Evolutionary conservation across 2,797 vertebrate species (phyloP), one percentile per base, ranked within the genome.

Genomic region (Sebastes trivittatus): DNA sequence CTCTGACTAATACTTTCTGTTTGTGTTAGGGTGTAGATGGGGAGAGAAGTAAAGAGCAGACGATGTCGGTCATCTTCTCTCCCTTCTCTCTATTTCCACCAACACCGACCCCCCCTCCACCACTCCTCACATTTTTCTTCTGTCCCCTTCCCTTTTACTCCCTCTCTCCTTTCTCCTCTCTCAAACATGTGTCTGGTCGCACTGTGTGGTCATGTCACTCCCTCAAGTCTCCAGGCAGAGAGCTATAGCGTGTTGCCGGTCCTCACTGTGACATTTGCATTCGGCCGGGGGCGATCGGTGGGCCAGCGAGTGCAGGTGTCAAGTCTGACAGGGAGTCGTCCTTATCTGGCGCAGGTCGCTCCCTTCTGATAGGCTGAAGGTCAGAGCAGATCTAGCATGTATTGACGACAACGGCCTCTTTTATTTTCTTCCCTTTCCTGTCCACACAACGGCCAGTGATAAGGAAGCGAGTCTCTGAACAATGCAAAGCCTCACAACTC

Each of bases 301-400:
- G 93, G 94, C 93, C 95, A 95, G 93, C 94, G 93, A 96, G 95
- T 92, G 95, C 96, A 96, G 96, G 96, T 97, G 97, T 96, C 96
- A 83, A 25, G 60, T 77, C 71, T 86, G 85, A 87, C 84, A 85
- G 86, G 80, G 81, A 81, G 72, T 78, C 77, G 78, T 88, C 73
- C 86, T 82, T 92, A 92, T 92, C 85, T 85, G 77, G 64, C 3
- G 74, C 62, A 73, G 77, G 85, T 86, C 22, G 8, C 82, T 89
- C 87, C 73, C 84, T 86, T 86, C 73, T 61, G 87, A 89, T 88
- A 87, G 87, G 82, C 81, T 86, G 83, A 90, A 89, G 89, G 86
- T 91, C 90, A 58, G 75, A 77, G 71, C 25, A 25, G 59, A 72
- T 79, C 79, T 68, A 11, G 27, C 75, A 34, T 63, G 61, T 54